Evolutionary conservation across 2,888 invertebrate genomes (phyloP).

Genomic region (Drosophila subsilvestris): DNA sequence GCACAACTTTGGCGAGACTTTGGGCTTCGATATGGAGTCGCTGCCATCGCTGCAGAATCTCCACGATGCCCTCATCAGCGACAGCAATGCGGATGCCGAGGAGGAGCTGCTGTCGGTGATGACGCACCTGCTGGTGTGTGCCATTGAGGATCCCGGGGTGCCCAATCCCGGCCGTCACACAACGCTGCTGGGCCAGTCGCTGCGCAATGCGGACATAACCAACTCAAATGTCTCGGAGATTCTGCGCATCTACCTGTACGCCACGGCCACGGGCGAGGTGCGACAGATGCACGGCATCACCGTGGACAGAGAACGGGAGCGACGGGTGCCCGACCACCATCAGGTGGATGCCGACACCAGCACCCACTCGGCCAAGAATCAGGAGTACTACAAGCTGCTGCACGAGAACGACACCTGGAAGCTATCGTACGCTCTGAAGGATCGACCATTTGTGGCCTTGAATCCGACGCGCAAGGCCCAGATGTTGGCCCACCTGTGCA

Average conservation of each 20-base stretch:
- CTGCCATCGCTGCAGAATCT: constrained; percentile 94
- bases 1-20: constrained; percentile 96
- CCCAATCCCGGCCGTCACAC: constrained; percentile 95
- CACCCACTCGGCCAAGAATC: constrained; percentile 90
- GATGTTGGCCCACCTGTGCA: constrained; percentile 95
- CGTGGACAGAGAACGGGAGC: constrained; percentile 92
- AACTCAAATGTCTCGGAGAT: constrained; percentile 96
- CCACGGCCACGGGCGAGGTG: constrained; percentile 94
- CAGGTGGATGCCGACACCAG: constrained; percentile 89
- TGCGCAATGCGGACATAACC: constrained; percentile 94
- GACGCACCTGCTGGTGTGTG: constrained; percentile 94
- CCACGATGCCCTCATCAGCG: constrained; percentile 91
- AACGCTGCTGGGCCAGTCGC: constrained; percentile 94
- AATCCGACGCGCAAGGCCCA: constrained; percentile 94
- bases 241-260: constrained; percentile 94
- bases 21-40: constrained; percentile 96
- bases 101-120: constrained; percentile 95
- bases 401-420: constrained; percentile 92
- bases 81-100: constrained; percentile 91
- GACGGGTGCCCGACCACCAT: constrained; percentile 92
- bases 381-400: constrained; percentile 90
- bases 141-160: constrained; percentile 96
- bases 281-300: constrained; percentile 92
- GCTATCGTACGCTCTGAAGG: constrained; percentile 91
- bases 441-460: constrained; percentile 93